These are phyloP conservation scores for Pangasius mekongensis DNA, from an alignment of 2,797 vertebrate genomes.

Conservation along the genomic window DNA sequence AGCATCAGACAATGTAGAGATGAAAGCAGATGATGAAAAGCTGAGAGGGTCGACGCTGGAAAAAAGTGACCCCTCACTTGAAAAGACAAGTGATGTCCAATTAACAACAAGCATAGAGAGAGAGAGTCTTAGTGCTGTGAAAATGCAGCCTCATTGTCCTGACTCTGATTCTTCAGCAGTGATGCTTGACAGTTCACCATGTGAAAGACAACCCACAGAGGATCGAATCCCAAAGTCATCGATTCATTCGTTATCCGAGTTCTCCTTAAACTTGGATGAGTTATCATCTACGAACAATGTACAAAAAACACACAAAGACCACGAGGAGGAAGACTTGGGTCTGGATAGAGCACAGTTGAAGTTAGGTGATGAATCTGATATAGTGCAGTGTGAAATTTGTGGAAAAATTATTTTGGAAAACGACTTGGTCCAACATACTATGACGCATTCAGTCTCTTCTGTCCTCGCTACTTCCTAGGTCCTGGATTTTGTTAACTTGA, in stretches of 20 bases:
- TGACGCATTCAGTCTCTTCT: slow-evolving; percentile 43
- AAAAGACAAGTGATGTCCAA: background rate
- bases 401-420: slow-evolving; percentile 54
- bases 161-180: slow-evolving; percentile 16
- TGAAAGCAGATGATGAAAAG: slow-evolving; percentile 9
- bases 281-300: background rate
- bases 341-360: slow-evolving; percentile 21
- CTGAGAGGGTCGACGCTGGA: background rate
- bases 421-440: slow-evolving; percentile 49
- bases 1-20: background rate
- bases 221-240: background rate
- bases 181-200: background rate
- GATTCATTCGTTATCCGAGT: background rate
- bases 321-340: background rate
- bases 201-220: slow-evolving; percentile 8
- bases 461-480: background rate
- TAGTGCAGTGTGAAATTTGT: slow-evolving; percentile 58
- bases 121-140: background rate
- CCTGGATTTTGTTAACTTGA: background rate
- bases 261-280: background rate
- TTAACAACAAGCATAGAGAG: background rate
- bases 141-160: background rate
- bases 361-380: slow-evolving; percentile 17
- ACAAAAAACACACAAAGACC: background rate
- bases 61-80: background rate